phyloP scores from a whole-genome alignment of 2,888 invertebrate species.

The Myopa testacea region DNA sequence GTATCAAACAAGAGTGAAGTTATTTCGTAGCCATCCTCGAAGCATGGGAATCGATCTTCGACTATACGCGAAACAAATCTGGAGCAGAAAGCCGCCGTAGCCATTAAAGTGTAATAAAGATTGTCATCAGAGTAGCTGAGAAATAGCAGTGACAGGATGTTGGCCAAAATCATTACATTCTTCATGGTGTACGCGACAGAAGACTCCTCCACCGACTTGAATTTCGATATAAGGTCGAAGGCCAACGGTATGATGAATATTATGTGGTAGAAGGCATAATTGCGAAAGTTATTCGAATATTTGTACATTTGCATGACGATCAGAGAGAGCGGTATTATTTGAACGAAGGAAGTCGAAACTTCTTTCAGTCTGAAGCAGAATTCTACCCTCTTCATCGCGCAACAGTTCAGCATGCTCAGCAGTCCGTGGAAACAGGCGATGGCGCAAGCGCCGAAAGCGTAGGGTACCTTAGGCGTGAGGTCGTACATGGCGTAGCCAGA shows the following conservation, averaged over 20 bases:
- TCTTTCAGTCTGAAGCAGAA: conserved; percentile 47
- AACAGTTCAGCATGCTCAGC: conserved; percentile 5
- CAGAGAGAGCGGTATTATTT: conserved; percentile 53
- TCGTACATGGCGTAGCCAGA: conserved; percentile 56
- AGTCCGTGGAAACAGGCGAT: conserved; percentile 52
- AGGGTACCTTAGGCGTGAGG: conserved; percentile 51
- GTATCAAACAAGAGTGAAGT: background rate
- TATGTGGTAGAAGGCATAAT: background rate
- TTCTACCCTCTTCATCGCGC: conserved; percentile 31
- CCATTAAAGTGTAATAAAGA: conserved; percentile 50
- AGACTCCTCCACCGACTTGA: conserved; percentile 49
- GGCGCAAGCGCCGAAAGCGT: conserved; percentile 51
- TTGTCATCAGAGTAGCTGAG: conserved; percentile 51
- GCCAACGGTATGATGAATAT: conserved; percentile 55
- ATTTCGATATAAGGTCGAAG: conserved; percentile 54
- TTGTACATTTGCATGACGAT: conserved; percentile 53
- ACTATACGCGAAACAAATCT: conserved; percentile 42
- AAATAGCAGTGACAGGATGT: conserved; percentile 56
- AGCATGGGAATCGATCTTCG: background rate
- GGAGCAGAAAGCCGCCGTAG: conserved; percentile 49
- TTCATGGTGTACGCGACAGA: conserved; percentile 48
- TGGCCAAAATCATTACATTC: conserved; percentile 55
- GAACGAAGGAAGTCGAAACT: conserved; percentile 50
- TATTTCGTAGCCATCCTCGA: background rate
- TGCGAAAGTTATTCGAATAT: background rate